phyloP scores from a whole-genome alignment of 1,140 invertebrate species.

The Argopecten irradians region DNA sequence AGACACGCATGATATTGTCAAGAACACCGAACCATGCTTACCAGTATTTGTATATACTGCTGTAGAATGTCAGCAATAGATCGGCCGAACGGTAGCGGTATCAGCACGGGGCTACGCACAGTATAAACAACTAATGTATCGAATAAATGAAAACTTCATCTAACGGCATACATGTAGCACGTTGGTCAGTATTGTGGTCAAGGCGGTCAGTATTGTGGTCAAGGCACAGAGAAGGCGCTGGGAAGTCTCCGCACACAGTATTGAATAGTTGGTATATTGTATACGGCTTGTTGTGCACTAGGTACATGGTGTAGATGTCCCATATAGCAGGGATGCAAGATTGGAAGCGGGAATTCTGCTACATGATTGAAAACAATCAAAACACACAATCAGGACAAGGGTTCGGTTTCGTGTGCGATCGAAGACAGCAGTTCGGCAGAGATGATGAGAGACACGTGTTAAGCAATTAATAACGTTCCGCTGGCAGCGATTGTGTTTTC shows the following conservation, averaged over 20 bases:
- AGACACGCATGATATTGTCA: background rate
- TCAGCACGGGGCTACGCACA: background rate
- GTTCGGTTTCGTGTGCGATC: background rate
- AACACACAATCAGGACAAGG: background rate
- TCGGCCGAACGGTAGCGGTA: background rate
- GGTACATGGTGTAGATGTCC: background rate
- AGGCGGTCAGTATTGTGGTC: background rate
- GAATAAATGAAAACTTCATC: background rate
- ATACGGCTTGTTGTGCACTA: background rate
- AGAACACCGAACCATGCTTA: background rate
- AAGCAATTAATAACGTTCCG: background rate
- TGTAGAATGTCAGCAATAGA: background rate
- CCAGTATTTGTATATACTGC: background rate
- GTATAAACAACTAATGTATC: background rate
- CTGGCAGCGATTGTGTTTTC: background rate
- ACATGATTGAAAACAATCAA: background rate
- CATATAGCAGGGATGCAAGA: background rate
- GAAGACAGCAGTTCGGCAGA: background rate
- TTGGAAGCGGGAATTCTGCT: background rate
- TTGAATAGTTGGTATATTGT: background rate
- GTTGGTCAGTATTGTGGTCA: background rate
- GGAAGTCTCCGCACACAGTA: background rate
- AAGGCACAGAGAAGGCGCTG: background rate
- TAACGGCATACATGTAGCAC: background rate
- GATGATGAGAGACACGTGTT: background rate